A percentile compares a stretch with the other conserved stretches of the same genome.
Evolutionary conservation across 2,113 vertebrate species (phyloP).

Genomic region (Pionites leucogaster): DNA sequence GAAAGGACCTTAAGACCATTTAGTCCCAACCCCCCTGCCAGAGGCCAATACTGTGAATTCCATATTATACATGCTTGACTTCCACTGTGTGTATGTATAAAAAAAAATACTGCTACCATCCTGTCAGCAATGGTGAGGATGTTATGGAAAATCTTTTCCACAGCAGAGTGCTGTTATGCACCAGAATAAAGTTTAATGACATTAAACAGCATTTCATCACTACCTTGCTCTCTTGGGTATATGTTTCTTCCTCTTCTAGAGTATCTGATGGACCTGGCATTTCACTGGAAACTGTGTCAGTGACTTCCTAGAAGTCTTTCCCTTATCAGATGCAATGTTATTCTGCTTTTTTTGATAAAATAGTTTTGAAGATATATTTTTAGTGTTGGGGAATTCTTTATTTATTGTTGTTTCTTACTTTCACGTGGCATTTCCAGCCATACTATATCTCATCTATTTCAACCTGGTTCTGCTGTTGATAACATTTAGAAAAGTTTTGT

Average conservation of each 20-base stretch:
- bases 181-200: neutral
- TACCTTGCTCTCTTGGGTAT: neutral
- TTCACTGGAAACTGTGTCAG: neutral
- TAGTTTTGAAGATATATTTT: neutral
- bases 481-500: neutral
- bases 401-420: neutral
- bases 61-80: neutral
- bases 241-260: neutral
- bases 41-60: neutral
- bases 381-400: accelerated
- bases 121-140: neutral
- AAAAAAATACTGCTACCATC: neutral
- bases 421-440: neutral
- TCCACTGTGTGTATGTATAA: neutral
- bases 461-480: neutral
- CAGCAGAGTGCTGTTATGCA: neutral
- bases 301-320: neutral
- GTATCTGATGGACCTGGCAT: neutral
- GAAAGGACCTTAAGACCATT: neutral
- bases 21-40: no score
- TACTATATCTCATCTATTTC: neutral
- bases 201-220: neutral
- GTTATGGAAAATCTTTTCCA: neutral
- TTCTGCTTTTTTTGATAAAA: neutral
- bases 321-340: neutral